Conservation (phyloP, 2,797 vertebrate species). For the Gallinago solitaria region DNA sequence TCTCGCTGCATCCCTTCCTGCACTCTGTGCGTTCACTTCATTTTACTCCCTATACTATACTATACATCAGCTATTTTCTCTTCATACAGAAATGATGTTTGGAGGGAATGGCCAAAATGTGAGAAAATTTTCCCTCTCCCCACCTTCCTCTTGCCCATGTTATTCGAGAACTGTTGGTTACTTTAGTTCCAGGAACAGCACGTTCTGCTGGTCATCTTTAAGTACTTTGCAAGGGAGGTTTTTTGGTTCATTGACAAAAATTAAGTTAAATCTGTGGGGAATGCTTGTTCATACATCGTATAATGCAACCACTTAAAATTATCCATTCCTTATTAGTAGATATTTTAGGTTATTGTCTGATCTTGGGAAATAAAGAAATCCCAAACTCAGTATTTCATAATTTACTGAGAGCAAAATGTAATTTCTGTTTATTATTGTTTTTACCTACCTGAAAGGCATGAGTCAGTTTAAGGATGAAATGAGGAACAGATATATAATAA, state of each 20-base stretch:
- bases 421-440: neutral
- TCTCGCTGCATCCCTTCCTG: fast-evolving
- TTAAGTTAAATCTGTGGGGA: neutral
- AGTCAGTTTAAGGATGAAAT: neutral
- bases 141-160: neutral
- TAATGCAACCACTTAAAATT: neutral
- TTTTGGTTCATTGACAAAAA: neutral
- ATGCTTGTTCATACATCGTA: neutral
- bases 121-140: neutral
- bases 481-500: neutral
- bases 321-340: neutral
- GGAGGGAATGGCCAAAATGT: neutral
- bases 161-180: neutral
- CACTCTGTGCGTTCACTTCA: fast-evolving
- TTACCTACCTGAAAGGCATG: neutral
- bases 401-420: neutral
- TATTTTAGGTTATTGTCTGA: neutral
- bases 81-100: neutral
- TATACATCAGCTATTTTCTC: neutral
- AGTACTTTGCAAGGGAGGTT: neutral
- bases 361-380: neutral
- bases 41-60: neutral
- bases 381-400: neutral
- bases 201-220: neutral
- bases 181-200: neutral